phyloP scores from a whole-genome alignment of 2,113 vertebrate genomes.

The Pseudorhombus dupliciocellatus region DNA sequence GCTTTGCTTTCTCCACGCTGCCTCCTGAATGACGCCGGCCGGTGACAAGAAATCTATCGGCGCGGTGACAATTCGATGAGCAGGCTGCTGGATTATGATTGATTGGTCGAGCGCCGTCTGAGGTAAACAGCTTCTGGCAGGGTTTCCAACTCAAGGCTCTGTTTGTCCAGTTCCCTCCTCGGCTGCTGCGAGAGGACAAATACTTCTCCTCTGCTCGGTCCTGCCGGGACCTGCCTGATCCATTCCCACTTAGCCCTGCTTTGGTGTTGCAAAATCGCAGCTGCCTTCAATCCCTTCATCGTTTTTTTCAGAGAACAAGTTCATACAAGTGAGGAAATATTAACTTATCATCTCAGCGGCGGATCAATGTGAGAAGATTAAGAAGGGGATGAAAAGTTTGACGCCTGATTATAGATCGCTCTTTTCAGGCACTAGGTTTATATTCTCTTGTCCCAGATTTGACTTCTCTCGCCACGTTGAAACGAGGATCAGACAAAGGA shows the following conservation, averaged over 20 bases:
- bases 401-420: neutral
- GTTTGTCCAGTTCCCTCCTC: slow-evolving; percentile 17
- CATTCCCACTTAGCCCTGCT: slow-evolving; percentile 18
- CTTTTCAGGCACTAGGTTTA: slow-evolving; percentile 9
- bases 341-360: neutral
- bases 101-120: slow-evolving; percentile 22
- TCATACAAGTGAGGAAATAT: slow-evolving; percentile 6
- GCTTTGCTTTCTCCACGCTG: neutral
- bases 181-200: slow-evolving; percentile 29
- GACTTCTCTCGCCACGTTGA: slow-evolving; percentile 21
- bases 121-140: slow-evolving; percentile 28
- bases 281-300: neutral
- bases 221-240: slow-evolving; percentile 48
- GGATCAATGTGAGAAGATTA: neutral
- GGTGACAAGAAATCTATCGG: slow-evolving; percentile 26
- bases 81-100: slow-evolving; percentile 35
- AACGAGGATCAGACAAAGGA: slow-evolving; percentile 48
- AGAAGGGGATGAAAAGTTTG: too few species aligned
- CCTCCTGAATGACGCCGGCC: slow-evolving; percentile 30
- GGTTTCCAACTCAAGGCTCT: slow-evolving; percentile 31
- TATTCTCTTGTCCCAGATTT: slow-evolving; percentile 44
- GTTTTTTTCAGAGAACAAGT: slow-evolving; percentile 3
- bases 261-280: neutral
- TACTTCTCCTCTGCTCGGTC: slow-evolving; percentile 6
- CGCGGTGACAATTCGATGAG: slow-evolving; percentile 20